Base-by-base conservation (phyloP, 2,113 vertebrate species). In the Thinocorus orbignyianus region DNA sequence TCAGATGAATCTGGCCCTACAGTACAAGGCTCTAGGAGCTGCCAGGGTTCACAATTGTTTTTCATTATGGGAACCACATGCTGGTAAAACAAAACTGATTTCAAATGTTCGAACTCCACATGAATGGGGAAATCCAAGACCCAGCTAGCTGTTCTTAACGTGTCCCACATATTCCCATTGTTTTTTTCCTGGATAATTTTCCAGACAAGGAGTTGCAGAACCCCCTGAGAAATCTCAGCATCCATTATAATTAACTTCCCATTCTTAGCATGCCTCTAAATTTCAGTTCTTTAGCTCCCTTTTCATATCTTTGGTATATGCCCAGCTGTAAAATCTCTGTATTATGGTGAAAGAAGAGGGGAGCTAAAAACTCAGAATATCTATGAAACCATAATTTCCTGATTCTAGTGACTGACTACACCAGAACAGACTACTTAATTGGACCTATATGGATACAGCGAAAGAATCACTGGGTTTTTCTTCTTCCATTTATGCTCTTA, bases 21-120 rank as follows among this genome's bases (percentile, higher is more conserved):
- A 73, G 15, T 33, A 61, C 18, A 73, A 70, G 49, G 31, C 39
- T 64, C 17, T 33, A 68, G 60, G 42, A 78, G 23, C n/a, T 88
- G 25, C 64, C 68, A 86, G 46, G 33, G 69, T 61, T 92, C 85
- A 88, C 49, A 65, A 62, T 7, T 72, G 54, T 26, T 92, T 82
- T 86, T 90, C 54, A 70, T 77, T 90, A 86, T 30, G 62, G 39
- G 49, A 92, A 93, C 62, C 44, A 58, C 51, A 88, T 5, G 7
- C 52, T 72, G 52, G 31, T 61, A 81, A 91, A 91, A 95, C 24
- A 82, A 88, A 93, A 73, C 48, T 68, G 48, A 85, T 79, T 94
- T 94, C 26, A 81, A 70, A 71, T 8, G 4, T 39, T 78, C 68
- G 55, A 46, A 44, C 17, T 80, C 88, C 33, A 49, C 82, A 24